Evolutionary conservation across 2,113 vertebrate genomes (phyloP), one percentile per base, ranked within the genome.

Genomic region (Cepphus grylle): DNA sequence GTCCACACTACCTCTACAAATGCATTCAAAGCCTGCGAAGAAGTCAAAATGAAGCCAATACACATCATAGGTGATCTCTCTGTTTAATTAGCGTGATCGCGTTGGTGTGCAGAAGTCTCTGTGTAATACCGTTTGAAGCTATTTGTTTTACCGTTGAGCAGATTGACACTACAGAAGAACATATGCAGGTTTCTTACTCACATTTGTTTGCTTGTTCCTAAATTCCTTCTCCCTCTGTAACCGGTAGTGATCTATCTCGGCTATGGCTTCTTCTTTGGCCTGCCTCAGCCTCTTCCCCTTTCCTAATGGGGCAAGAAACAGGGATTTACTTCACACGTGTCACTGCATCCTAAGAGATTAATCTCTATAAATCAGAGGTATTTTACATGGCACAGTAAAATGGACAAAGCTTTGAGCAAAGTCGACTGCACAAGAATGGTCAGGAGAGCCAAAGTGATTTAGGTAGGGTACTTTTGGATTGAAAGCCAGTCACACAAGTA

Each of bases 261-360:
- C 98, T 80, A 82, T 96, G 6, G 98, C 98, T 94, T 98, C 98
- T 73, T 98, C 98, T 88, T 98, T 98, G 15, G 98, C 98, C 91
- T 98, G 98, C 56, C 93, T 98, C 58, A 98, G 50, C n/a, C 97
- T 95, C 72, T 97, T 98, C 16, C 90, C 97, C 83, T 98, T 98
- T 95, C 98, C 98, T 98, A 52, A 94, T 25, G 40, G 18, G 50
- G 56, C 11, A 67, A 91, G 53, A 80, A 80, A 70, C 4, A 21
- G 2, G 21, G 25, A 18, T 50, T 63, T 73, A 42, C 14, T 93
- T 91, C 56, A 78, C 38, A 29, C 29, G 34, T 13, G 29, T 34
- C 34, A 34, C 42, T 59, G 21, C 34, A 38, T 43, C 38, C 52
- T 13, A 67, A 66, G 62, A 84, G 52, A 55, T 62, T 4, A 72